A percentile compares a stretch with the other conserved stretches of the same genome.
Conservation (phyloP, 2,797 vertebrate genomes). For the Dromococcyx pavoninus region DNA sequence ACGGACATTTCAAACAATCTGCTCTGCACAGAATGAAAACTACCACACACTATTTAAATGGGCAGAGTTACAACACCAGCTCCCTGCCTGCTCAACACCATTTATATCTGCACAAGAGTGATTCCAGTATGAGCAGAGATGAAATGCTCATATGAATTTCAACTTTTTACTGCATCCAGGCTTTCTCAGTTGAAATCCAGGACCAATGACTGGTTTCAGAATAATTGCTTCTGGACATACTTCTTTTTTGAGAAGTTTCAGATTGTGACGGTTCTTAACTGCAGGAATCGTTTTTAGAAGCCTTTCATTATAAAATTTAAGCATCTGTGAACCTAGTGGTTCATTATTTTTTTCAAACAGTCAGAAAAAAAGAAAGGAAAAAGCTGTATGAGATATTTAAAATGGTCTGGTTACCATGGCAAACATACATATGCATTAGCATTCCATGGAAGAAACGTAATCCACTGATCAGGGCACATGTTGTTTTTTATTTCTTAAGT, state of each 20-base stretch:
- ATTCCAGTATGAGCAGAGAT: background rate
- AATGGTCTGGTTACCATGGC: conserved; percentile 34
- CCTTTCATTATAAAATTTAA: background rate
- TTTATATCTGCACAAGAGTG: background rate
- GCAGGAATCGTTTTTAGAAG: background rate
- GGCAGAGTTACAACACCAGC: background rate
- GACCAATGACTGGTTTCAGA: background rate
- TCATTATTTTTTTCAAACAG: conserved; percentile 51
- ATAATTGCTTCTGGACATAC: background rate
- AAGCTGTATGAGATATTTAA: conserved; percentile 11
- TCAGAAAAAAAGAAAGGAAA: conserved; percentile 38
- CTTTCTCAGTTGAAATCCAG: conserved; percentile 1
- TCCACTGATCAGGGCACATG: conserved; percentile 7
- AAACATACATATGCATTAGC: conserved; percentile 6
- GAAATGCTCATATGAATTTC: background rate
- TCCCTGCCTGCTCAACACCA: background rate
- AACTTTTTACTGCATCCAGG: background rate
- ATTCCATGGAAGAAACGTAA: background rate
- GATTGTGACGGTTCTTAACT: conserved; percentile 8
- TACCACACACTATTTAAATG: background rate
- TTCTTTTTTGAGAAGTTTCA: background rate
- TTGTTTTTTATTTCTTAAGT: conserved; percentile 45
- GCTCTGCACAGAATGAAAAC: background rate
- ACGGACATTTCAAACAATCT: background rate
- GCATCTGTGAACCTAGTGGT: background rate